Conservation (phyloP, 2,797 vertebrate species). For the Sebastes reedi region DNA sequence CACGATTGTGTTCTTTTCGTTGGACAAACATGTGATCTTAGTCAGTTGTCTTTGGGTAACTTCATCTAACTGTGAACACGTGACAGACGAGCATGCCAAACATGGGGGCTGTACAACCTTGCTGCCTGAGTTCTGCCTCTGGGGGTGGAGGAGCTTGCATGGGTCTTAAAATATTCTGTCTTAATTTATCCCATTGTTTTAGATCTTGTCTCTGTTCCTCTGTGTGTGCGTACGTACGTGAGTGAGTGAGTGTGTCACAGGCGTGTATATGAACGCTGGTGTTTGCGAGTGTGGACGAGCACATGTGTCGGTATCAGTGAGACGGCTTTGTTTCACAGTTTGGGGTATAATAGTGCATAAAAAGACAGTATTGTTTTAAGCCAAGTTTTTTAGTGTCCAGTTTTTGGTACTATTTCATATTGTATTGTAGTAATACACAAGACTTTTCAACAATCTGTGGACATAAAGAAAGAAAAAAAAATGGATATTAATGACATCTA, state of each 20-base stretch:
- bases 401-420: slow-evolving; percentile 81
- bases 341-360: slow-evolving; percentile 49
- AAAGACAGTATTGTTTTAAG: slow-evolving; percentile 75
- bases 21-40: slow-evolving; percentile 32
- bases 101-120: slow-evolving; percentile 67
- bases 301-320: slow-evolving; percentile 45
- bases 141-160: slow-evolving; percentile 68
- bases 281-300: slow-evolving; percentile 20
- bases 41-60: slow-evolving; percentile 54
- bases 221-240: slow-evolving; percentile 15
- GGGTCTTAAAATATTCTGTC: slow-evolving; percentile 74
- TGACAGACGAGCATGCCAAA: slow-evolving; percentile 76
- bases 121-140: slow-evolving; percentile 73
- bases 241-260: slow-evolving; percentile 5
- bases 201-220: slow-evolving; percentile 35
- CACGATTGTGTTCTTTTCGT: neutral
- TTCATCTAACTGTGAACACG: slow-evolving; percentile 67
- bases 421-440: slow-evolving; percentile 73
- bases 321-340: slow-evolving; percentile 42
- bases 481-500: slow-evolving; percentile 55
- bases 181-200: slow-evolving; percentile 69
- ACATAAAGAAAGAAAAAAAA: slow-evolving; percentile 61
- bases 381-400: slow-evolving; percentile 75
- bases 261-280: slow-evolving; percentile 9
- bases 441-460: slow-evolving; percentile 75